Conservation (phyloP, 2,888 invertebrate species). For the Zaprionus obscuricornis region DNA sequence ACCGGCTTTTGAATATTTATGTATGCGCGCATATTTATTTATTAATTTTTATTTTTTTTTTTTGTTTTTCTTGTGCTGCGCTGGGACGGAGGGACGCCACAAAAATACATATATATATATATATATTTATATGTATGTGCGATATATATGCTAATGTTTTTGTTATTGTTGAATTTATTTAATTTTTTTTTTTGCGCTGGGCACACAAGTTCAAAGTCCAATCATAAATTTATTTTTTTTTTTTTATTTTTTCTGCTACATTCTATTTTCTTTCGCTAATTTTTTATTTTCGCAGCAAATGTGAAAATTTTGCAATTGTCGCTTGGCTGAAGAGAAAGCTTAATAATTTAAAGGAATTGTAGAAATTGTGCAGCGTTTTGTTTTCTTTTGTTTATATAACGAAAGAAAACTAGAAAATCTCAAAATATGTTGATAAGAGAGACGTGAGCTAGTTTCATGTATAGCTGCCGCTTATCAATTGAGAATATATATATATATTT, state of each 20-base stretch:
- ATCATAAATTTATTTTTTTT: constrained; percentile 7
- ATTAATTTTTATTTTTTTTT: too few species aligned
- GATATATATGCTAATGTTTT: not conserved
- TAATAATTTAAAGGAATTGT: too few species aligned
- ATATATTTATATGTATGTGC: constrained; percentile 1
- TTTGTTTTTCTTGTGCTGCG: too few species aligned
- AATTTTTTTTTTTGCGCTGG: constrained; percentile 30
- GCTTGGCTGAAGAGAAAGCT: too few species aligned
- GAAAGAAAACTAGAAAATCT: constrained; percentile 19
- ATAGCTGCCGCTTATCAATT: constrained; percentile 25
- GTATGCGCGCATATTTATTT: constrained; percentile 11
- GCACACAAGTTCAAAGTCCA: constrained; percentile 67
- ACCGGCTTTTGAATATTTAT: constrained; percentile 66
- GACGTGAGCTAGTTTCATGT: too few species aligned
- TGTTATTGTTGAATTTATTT: constrained; percentile 15
- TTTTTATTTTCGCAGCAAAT: too few species aligned
- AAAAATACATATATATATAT: constrained; percentile 7
- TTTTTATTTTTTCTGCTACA: constrained; percentile 9
- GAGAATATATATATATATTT: not conserved
- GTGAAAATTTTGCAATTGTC: too few species aligned
- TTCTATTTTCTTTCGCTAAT: not conserved
- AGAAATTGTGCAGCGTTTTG: not conserved
- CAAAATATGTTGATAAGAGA: constrained; percentile 34
- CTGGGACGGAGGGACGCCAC: too few species aligned
- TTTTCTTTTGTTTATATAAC: constrained; percentile 52